phyloP scores from a whole-genome alignment of 2,113 vertebrate genomes.

The Neodon shergylaensis region DNA sequence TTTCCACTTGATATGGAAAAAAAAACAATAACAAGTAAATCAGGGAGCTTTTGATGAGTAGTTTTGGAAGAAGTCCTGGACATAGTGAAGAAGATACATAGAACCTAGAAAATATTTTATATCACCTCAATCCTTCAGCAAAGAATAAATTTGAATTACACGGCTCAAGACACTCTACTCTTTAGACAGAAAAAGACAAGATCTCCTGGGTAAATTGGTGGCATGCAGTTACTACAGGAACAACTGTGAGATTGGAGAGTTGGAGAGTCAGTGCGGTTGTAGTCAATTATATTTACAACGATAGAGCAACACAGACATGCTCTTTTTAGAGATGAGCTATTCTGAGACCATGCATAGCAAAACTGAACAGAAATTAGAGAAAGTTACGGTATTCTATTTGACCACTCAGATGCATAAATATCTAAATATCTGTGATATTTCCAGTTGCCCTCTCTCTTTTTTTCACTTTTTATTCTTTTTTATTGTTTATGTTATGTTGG shows the following conservation, averaged over 20 bases:
- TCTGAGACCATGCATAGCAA: neutral
- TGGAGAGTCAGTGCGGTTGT: too few species aligned
- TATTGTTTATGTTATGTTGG: too few species aligned
- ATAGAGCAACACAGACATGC: neutral
- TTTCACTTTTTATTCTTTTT: too few species aligned
- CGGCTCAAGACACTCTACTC: neutral
- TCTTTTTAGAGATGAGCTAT: neutral
- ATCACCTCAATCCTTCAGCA: neutral
- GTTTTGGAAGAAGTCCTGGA: neutral
- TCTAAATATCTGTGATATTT: neutral
- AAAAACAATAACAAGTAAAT: neutral
- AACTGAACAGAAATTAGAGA: neutral
- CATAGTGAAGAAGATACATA: neutral
- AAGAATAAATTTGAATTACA: neutral
- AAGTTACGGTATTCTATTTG: neutral
- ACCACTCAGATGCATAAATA: neutral
- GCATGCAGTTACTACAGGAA: neutral
- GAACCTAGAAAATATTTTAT: neutral
- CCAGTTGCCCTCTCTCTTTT: neutral
- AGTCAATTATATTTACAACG: neutral
- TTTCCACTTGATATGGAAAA: neutral
- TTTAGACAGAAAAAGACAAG: too few species aligned
- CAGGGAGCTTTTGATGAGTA: neutral
- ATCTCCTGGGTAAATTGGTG: too few species aligned
- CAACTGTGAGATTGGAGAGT: neutral